Percentiles rank a stretch among this genome's conserved stretches.
Evolutionary conservation across 2,113 vertebrate genomes (phyloP).

Genomic region (Myiopsitta monachus): DNA sequence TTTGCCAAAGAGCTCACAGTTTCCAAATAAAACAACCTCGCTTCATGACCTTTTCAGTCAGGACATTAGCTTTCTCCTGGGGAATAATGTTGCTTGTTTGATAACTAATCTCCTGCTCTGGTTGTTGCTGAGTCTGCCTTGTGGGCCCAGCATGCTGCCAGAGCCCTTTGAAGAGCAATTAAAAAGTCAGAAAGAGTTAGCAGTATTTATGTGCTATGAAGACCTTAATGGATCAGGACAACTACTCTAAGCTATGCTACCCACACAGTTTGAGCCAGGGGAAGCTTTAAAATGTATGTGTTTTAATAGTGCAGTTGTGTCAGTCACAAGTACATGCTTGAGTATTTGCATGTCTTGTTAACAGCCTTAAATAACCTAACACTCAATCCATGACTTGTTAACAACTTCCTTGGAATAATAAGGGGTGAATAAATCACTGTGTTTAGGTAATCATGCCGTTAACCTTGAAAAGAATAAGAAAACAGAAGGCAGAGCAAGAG

Average conservation of each 20-base stretch:
- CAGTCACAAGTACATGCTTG: neutral
- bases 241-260: neutral
- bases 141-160: neutral
- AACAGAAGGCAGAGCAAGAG: neutral
- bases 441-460: neutral
- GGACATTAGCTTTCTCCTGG: constrained; percentile 35
- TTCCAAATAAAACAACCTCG: constrained; percentile 51
- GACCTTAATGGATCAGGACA: neutral
- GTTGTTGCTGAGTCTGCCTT: neutral
- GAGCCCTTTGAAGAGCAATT: neutral
- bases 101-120: constrained; percentile 4
- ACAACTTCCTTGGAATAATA: constrained; percentile 63
- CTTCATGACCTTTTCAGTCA: constrained; percentile 47
- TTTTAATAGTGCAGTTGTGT: neutral
- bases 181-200: constrained; percentile 3
- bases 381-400: constrained; percentile 55
- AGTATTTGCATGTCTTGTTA: constrained; percentile 36
- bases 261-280: neutral
- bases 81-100: constrained; percentile 20
- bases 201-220: neutral
- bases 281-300: neutral
- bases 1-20: constrained; percentile 8
- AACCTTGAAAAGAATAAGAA: constrained; percentile 32
- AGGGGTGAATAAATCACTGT: constrained; percentile 53
- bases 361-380: constrained; percentile 59